phyloP scores from a whole-genome alignment of 2,797 vertebrate genomes.

The Cirrhinus molitorella region DNA sequence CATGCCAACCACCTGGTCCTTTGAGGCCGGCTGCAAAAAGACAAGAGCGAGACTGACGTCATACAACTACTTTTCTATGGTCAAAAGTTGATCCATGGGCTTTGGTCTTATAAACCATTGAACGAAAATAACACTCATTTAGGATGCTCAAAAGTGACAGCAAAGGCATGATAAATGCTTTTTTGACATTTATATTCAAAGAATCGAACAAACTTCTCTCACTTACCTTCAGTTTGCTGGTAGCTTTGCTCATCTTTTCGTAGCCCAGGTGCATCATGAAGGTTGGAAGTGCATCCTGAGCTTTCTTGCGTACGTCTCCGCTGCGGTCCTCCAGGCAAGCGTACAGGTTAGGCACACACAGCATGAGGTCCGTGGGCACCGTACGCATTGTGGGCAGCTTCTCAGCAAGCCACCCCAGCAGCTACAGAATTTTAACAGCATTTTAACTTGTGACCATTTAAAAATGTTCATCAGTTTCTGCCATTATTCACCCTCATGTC shows the following conservation, averaged over 20 bases:
- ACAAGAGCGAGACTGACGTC: conserved; percentile 36
- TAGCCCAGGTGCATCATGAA: conserved; percentile 99
- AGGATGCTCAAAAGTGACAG: neutral
- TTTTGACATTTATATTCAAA: too few species aligned
- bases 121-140: neutral
- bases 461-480: too few species aligned
- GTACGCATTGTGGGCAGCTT: conserved; percentile 88
- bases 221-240: conserved; percentile 91
- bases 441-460: neutral
- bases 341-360: conserved; percentile 90
- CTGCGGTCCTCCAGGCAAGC: conserved; percentile 94
- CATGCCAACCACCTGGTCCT: conserved; percentile 93
- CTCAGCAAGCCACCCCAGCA: conserved; percentile 94
- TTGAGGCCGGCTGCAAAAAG: conserved; percentile 87
- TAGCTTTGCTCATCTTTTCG: conserved; percentile 95
- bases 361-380: conserved; percentile 87
- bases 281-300: conserved; percentile 92
- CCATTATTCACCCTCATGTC: too few species aligned
- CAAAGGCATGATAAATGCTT: neutral
- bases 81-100: neutral
- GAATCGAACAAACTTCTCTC: neutral
- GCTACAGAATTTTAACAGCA: conserved; percentile 69
- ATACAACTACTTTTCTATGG: conserved; percentile 9
- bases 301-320: conserved; percentile 96
- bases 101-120: neutral